These are phyloP conservation scores for Drosophila bipectinata DNA, from an alignment of 1,140 invertebrate genomes.

Conservation along the genomic window DNA sequence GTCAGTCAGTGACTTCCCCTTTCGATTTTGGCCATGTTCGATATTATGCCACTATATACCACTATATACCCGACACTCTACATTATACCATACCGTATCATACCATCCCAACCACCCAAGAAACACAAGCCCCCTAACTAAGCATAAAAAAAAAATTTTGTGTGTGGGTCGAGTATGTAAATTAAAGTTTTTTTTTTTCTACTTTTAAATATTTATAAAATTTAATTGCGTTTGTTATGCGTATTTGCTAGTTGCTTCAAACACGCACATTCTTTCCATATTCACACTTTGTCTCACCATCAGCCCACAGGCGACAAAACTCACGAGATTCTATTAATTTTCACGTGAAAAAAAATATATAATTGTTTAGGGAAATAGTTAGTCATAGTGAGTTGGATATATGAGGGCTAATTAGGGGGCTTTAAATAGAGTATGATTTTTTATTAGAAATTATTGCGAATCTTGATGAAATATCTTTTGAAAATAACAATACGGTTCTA, in stretches of 20 bases:
- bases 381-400: no score
- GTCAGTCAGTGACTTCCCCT: slow-evolving; percentile 61
- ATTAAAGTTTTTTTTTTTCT: slow-evolving; percentile 39
- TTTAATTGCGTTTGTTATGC: slow-evolving; percentile 78
- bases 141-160: neutral
- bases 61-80: neutral
- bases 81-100: neutral
- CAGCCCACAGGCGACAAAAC: slow-evolving; percentile 26
- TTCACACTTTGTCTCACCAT: slow-evolving; percentile 58
- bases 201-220: slow-evolving; percentile 76
- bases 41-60: neutral
- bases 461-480: no score
- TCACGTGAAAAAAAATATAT: neutral
- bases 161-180: slow-evolving; percentile 66
- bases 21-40: slow-evolving; percentile 61
- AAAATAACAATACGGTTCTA: no score
- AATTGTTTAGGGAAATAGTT: neutral
- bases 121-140: neutral
- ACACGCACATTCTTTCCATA: slow-evolving; percentile 68
- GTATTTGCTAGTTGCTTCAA: slow-evolving; percentile 51
- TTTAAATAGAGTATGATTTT: no score
- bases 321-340: neutral
- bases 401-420: no score
- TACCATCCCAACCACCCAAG: slow-evolving; percentile 8
- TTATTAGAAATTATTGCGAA: no score